Evolutionary conservation across 2,797 vertebrate species (phyloP), one percentile per base, ranked within the genome.

Genomic region (Percopsis omiscomaycus): DNA sequence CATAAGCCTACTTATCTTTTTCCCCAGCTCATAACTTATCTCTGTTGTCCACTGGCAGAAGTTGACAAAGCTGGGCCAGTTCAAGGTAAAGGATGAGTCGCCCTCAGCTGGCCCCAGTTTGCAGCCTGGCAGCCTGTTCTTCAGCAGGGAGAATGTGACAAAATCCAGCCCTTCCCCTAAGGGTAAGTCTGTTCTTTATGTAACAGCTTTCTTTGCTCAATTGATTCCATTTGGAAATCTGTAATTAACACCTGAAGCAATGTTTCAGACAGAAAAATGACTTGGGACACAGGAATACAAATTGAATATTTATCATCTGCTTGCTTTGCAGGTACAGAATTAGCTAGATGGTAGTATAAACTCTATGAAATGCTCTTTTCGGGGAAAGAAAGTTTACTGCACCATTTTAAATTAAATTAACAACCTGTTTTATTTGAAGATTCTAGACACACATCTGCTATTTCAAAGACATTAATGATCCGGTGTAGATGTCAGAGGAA

Each of bases 1-100:
- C 45, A 44, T 37, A 9, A 22, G 37, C 12, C 11, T 48, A 13
- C 5, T 12, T 63, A 13, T 60, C 14, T 65, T 69, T 13, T 64
- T 9, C 16, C 52, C 45, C 50, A 22, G 0, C 6, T 4, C 42
- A 46, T 28, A 66, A 55, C 22, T 15, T 47, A 2, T 59, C 27
- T 27, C 50, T 56, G 37, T 57, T 57, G 11, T 68, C 29, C 68
- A 11, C 4, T 60, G 32, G 56, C 84, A 96, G 95, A 96, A 95
- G 80, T 70, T 94, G 75, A 96, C 95, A 32, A 96, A 95, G 78
- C 87, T 96, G 16, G 95, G 95, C 47, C 95, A 95, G 86, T 97
- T 96, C 79, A 91, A 83, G 14, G 86, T 97, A 66, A 96, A 95
- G 70, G 95, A 96, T 0, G 95, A 96, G 53, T 90, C 93, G 1